Evolutionary conservation across 2,888 invertebrate genomes (phyloP), one percentile per base, ranked within the genome.

Genomic region (Cyaniris semiargus): DNA sequence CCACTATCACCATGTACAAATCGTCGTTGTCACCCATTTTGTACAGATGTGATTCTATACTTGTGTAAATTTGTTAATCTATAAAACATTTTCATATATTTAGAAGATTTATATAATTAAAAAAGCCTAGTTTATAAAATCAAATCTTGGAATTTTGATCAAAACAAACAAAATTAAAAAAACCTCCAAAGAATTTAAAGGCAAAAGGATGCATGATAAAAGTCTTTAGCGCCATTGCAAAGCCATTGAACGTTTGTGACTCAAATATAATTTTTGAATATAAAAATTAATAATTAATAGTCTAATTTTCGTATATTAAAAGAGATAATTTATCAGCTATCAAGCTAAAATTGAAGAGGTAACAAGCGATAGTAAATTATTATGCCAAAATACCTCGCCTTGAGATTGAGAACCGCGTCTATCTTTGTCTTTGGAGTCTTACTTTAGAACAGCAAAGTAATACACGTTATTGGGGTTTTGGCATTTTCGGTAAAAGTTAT

Each of bases 1-100:
- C 86, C 21, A 87, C 80, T 71, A 88, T 85, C 75, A 89, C 83
- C 77, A 88, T 80, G 80, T 86, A 80, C 81, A 85, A 83, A 71
- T 87, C 88, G 70, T 87, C 87, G 8, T 86, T 85, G 6, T 82
- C 80, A 44, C 85, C 85, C 84, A 86, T 85, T 78, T 76, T 72
- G 38, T 56, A 13, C 66, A 13, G 21, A 13, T 38, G 7, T 27
- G 15, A 70, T 18, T 70, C 70, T 34, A 70, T 18, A 44, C n/a
- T 38, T 38, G 7, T 21, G 1, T 23, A 60, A 3, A 21, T 21
- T 60, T 23, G 21, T 3, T 21, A 60, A 60, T 60, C 27, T 66
- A 18, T 15, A 66, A 66, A 31, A 66, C 66, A 66, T 66, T 31
- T 6, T 66, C 15, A 31, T n/a, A n/a, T n/a, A n/a, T n/a, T 21